phyloP scores from a whole-genome alignment of 2,797 vertebrate genomes.

The Cygnus olor region DNA sequence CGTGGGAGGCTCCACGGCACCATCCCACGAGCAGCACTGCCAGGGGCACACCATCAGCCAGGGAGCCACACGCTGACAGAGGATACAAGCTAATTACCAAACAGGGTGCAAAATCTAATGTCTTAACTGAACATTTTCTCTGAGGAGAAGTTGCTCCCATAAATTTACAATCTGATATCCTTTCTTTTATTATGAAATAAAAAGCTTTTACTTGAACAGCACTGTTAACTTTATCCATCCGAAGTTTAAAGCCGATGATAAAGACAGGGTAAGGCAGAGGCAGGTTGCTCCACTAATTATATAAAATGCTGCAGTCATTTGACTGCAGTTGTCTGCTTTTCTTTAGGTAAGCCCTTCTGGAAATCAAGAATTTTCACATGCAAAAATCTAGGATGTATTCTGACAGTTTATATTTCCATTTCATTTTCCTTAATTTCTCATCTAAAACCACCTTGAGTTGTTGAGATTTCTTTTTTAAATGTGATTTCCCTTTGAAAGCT shows the following conservation, averaged over 20 bases:
- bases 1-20: neutral
- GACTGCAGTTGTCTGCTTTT: neutral
- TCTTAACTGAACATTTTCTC: neutral
- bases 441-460: neutral
- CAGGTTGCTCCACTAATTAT: neutral
- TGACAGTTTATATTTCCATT: neutral
- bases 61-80: neutral
- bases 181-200: neutral
- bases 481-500: conserved; percentile 14
- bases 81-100: neutral
- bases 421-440: conserved; percentile 1
- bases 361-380: neutral
- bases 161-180: neutral
- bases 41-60: neutral
- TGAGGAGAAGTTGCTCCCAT: neutral
- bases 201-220: neutral
- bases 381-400: neutral
- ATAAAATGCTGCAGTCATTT: neutral
- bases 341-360: neutral
- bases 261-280: neutral
- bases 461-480: neutral
- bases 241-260: neutral
- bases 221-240: neutral
- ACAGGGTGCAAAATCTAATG: neutral
- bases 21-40: neutral